Percentiles rank a stretch among this genome's conserved stretches.
Evolutionary conservation across 2,113 vertebrate species (phyloP).

Genomic region (Cepphus grylle): DNA sequence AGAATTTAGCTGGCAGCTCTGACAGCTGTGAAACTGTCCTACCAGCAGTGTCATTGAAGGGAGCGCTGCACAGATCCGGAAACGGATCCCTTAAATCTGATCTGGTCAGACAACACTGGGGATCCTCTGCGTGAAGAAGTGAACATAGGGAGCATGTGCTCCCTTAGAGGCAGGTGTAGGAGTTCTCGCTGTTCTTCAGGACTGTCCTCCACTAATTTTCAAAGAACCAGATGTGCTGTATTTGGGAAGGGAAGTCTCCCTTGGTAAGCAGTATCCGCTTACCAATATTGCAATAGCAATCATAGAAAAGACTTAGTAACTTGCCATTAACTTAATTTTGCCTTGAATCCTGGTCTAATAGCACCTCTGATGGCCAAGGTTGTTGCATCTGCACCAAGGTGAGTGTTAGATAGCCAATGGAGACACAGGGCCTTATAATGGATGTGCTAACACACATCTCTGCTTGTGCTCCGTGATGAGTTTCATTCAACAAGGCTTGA

Average conservation of each 20-base stretch:
- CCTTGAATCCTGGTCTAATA: not conserved
- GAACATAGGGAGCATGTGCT: fast-evolving
- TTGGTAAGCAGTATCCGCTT: not conserved
- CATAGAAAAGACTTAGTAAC: not conserved
- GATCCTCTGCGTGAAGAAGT: not conserved
- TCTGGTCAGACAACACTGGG: not conserved
- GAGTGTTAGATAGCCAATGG: not conserved
- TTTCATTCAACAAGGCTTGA: not conserved
- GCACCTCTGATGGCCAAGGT: not conserved
- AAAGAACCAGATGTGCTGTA: not conserved
- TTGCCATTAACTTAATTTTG: not conserved
- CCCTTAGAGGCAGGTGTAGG: not conserved
- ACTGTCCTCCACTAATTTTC: not conserved
- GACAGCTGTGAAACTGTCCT: conserved; percentile 22
- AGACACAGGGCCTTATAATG: not conserved
- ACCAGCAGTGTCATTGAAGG: not conserved
- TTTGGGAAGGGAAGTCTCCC: not conserved
- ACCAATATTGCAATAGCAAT: not conserved
- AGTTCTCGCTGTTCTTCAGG: not conserved
- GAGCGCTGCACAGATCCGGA: not conserved
- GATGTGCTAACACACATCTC: not conserved
- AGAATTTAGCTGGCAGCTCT: not conserved
- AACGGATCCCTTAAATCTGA: not conserved
- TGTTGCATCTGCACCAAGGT: not conserved
- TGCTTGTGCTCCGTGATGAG: fast-evolving